Conservation (phyloP, 2,113 vertebrate species). For the Cromileptes altivelis region DNA sequence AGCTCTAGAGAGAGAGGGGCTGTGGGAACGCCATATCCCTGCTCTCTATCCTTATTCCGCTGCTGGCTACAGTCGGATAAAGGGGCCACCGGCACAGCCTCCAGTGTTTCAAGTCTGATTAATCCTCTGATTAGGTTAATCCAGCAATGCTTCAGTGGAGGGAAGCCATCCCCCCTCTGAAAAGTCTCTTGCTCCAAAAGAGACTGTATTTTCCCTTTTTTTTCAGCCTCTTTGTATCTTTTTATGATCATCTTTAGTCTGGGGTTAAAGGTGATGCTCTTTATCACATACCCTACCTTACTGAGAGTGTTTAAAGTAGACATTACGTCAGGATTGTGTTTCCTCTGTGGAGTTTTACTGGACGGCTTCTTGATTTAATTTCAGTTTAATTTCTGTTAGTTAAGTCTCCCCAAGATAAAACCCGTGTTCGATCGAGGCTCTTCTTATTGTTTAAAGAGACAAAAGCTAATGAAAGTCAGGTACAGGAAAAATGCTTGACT, state of each 20-base stretch:
- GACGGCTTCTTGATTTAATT: constrained; percentile 30
- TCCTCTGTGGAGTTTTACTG: not conserved
- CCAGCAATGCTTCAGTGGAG: constrained; percentile 70
- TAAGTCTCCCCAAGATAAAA: constrained; percentile 42
- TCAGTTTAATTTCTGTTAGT: constrained; percentile 34
- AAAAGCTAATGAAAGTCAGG: constrained; percentile 76
- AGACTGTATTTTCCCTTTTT: not conserved
- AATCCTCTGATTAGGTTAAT: constrained; percentile 85
- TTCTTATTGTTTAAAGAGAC: constrained; percentile 68
- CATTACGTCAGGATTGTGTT: constrained; percentile 13
- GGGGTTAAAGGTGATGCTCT: constrained; percentile 53
- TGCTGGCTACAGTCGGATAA: constrained; percentile 61
- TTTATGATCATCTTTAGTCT: constrained; percentile 45
- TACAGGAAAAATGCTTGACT: constrained; percentile 41
- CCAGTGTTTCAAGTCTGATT: constrained; percentile 81
- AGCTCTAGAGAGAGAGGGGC: constrained; percentile 66
- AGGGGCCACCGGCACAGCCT: constrained; percentile 74
- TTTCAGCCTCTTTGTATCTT: constrained; percentile 27
- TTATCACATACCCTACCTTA: not conserved
- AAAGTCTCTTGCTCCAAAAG: constrained; percentile 55
- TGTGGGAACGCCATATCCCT: constrained; percentile 75
- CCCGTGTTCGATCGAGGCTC: constrained; percentile 34
- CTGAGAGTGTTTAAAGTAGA: constrained; percentile 33
- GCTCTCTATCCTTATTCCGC: constrained; percentile 67
- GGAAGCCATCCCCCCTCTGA: constrained; percentile 44